Percentiles rank a stretch among this genome's conserved stretches.
These are phyloP conservation scores for Morelia viridis DNA, from an alignment of 2,797 vertebrate species.

Conservation along the genomic window DNA sequence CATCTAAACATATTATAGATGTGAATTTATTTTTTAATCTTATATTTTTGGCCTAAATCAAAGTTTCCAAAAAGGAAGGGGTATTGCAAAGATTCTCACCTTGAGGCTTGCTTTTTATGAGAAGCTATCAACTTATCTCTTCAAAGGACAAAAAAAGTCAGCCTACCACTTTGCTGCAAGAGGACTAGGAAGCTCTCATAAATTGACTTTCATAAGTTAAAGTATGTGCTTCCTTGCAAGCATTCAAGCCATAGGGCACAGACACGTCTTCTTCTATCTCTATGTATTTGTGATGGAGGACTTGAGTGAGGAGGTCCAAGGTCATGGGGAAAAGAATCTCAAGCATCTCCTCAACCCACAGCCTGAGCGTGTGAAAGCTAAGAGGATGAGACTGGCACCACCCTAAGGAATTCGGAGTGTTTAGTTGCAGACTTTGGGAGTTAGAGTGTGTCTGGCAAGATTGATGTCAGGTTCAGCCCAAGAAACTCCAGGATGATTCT, in stretches of 20 bases:
- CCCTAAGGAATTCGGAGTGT: too few relatives aligned
- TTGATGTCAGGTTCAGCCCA: too few relatives aligned
- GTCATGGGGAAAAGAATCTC: too few relatives aligned
- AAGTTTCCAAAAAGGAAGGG: not conserved
- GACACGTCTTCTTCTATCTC: conserved; percentile 10
- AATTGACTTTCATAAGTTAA: conserved; percentile 9
- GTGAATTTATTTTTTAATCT: not conserved
- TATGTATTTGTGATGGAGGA: not conserved
- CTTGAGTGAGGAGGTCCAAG: too few relatives aligned
- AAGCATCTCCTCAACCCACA: too few relatives aligned
- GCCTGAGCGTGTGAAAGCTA: too few relatives aligned
- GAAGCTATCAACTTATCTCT: not conserved
- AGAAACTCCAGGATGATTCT: too few relatives aligned
- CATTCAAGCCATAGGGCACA: conserved; percentile 3
- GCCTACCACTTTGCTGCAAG: not conserved
- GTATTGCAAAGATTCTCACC: not conserved
- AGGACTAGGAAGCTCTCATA: not conserved
- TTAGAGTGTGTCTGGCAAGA: too few relatives aligned
- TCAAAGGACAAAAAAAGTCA: not conserved
- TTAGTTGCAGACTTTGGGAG: too few relatives aligned
- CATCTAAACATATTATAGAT: not conserved
- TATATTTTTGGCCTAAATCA: not conserved
- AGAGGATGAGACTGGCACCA: too few relatives aligned
- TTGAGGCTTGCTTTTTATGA: not conserved
- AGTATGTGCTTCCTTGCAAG: not conserved